Conservation (phyloP, 1,140 invertebrate genomes). For the Eurosta solidaginis region DNA sequence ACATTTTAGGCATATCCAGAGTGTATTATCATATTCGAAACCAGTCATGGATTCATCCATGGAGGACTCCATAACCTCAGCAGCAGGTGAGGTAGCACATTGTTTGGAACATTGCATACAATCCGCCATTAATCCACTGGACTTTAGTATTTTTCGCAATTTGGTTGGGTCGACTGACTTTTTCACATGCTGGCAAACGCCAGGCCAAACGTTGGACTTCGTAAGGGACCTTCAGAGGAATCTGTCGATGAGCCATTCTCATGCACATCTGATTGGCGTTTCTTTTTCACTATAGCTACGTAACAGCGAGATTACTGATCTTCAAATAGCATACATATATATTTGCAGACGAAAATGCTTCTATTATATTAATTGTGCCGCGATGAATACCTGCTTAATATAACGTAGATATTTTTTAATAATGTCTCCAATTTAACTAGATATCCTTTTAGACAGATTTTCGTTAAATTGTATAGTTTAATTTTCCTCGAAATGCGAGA, state of each 20-base stretch:
- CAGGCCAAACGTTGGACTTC: constrained; percentile 50
- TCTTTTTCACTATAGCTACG: constrained; percentile 63
- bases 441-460: no score
- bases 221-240: constrained; percentile 63
- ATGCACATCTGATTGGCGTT: constrained; percentile 68
- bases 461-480: not conserved
- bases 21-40: constrained; percentile 66
- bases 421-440: no score
- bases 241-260: constrained; percentile 65
- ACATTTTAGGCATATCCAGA: constrained; percentile 75
- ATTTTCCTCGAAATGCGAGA: not conserved
- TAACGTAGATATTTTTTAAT: no score
- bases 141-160: constrained; percentile 68
- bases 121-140: constrained; percentile 64
- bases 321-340: no score
- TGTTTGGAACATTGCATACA: constrained; percentile 67
- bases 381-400: no score
- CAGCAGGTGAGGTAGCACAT: constrained; percentile 35
- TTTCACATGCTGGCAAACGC: constrained; percentile 70
- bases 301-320: not conserved
- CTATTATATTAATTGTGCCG: no score
- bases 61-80: constrained; percentile 37
- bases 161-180: constrained; percentile 70
- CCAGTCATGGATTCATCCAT: constrained; percentile 9
- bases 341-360: no score